Evolutionary conservation across 2,888 invertebrate species (phyloP), one percentile per base, ranked within the genome.

Genomic region (Hesperia comma): DNA sequence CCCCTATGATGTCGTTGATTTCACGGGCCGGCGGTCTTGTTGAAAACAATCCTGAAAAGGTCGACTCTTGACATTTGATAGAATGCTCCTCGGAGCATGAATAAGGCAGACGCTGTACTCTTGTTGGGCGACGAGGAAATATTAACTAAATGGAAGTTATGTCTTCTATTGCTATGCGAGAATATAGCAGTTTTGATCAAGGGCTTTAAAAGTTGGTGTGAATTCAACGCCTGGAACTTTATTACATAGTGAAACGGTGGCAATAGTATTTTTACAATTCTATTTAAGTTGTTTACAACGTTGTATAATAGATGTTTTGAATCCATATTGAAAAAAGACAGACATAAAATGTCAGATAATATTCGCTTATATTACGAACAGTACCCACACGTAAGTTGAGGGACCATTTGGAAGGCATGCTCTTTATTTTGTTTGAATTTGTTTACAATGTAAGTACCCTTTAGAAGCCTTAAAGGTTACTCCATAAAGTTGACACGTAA

Each of bases 11-110:
- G 79, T 76, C 80, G 79, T 85, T 85, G 83, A 87, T 88, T 88
- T 88, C 83, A 86, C 86, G 87, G 86, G 79, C 79, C 84, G 82
- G 71, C 75, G 82, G 75, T 67, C 78, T 74, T 80, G 77, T 75
- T 79, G 83, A 80, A 84, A 85, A 85, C 85, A 83, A 85, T 84
- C 79, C 78, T 76, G 77, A 78, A 87, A 84, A 84, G 83, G 84
- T 79, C 85, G 81, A 71, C 77, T 77, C 80, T 79, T 87, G 89
- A 86, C 88, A 88, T 89, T 89, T 89, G 89, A 89, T 89, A 85
- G 86, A 87, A 88, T 83, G 84, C 79, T 80, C 81, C 76, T 80
- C 77, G 81, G 81, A 86, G 83, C 88, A 85, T 88, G 86, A 85
- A 86, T 43, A 26, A 64, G 49, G 49, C 5, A 12, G n/a, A 2